Percentiles rank a stretch among this genome's conserved stretches.
Evolutionary conservation across 2,888 invertebrate genomes (phyloP).

Genomic region (Volucella inanis): DNA sequence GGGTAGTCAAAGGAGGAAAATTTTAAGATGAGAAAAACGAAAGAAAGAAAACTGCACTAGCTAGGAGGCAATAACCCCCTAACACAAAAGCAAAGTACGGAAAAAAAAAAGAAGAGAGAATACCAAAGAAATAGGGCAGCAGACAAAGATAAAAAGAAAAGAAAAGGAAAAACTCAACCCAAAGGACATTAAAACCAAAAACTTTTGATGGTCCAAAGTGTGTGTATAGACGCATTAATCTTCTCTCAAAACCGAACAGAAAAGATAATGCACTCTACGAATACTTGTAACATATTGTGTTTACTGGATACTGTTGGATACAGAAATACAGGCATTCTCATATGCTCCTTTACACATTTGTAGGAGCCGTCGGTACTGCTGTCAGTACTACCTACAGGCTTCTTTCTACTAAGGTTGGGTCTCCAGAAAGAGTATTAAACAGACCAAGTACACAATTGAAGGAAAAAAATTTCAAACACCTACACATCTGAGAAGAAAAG

Average conservation of each 20-base stretch:
- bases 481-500: conserved; percentile 50
- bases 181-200: conserved; percentile 70
- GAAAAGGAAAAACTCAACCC: conserved; percentile 26
- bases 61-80: conserved; percentile 3
- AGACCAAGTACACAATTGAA: conserved; percentile 43
- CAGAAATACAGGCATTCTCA: not conserved
- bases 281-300: conserved; percentile 21
- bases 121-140: conserved; percentile 65
- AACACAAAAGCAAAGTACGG: not conserved
- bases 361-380: conserved; percentile 50
- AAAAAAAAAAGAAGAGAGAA: conserved; percentile 4
- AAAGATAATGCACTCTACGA: conserved; percentile 65
- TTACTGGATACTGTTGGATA: not conserved
- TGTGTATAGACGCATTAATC: conserved; percentile 74
- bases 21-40: conserved; percentile 35
- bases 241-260: conserved; percentile 62
- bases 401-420: too few relatives aligned
- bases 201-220: conserved; percentile 71
- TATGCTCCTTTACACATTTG: not conserved
- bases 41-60: conserved; percentile 54
- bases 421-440: conserved; percentile 39
- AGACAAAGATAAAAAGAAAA: conserved; percentile 44
- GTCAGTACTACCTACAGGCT: too few relatives aligned
- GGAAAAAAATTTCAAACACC: conserved; percentile 42
- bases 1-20: conserved; percentile 47